Conservation (phyloP, 2,113 vertebrate genomes). For the Protobothrops flavoviridis region DNA sequence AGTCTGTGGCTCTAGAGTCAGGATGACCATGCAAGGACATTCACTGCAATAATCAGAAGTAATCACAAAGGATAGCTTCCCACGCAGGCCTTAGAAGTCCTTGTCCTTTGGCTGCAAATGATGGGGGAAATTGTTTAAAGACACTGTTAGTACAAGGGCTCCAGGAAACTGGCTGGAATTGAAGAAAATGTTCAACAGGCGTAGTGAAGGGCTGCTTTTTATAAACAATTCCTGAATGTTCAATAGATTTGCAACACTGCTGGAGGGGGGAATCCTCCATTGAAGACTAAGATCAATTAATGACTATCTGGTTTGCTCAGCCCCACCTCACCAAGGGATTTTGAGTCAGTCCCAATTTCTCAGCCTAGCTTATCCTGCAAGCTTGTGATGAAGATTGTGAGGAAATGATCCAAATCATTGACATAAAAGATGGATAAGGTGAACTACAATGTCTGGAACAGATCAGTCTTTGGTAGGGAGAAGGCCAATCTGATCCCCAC, state of each 20-base stretch:
- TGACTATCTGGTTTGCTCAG: background rate
- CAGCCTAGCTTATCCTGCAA: background rate
- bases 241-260: background rate
- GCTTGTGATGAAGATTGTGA: background rate
- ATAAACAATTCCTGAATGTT: background rate
- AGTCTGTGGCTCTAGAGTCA: background rate
- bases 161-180: too few species aligned
- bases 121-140: background rate
- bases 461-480: background rate
- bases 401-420: background rate
- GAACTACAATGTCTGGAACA: background rate
- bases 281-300: background rate
- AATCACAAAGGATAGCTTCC: background rate
- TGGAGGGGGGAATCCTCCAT: too few species aligned
- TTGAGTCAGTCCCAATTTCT: background rate
- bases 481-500: background rate
- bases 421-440: background rate
- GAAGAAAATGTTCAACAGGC: too few species aligned
- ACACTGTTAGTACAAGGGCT: background rate
- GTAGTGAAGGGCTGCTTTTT: too few species aligned
- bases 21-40: background rate
- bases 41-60: background rate
- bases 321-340: background rate
- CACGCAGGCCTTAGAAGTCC: background rate
- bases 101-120: background rate